Evolutionary conservation across 2,888 invertebrate genomes (phyloP), one percentile per base, ranked within the genome.

Genomic region (Heliconius aoede): DNA sequence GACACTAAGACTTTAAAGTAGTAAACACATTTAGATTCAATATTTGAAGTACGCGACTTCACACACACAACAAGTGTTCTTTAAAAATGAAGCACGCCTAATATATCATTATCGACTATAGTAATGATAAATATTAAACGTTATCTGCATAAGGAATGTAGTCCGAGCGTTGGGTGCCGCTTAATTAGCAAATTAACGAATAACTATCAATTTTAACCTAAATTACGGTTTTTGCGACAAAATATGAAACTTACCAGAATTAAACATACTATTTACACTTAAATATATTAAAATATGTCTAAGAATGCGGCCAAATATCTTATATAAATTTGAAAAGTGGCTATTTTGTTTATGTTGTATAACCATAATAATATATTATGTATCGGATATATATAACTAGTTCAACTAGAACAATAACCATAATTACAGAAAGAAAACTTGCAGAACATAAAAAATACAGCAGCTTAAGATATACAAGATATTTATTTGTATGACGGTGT

Each of bases 111-210:
- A 60, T 60, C 72, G 24, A 36, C 32, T 26, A 18, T 21, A 40
- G 40, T 72, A 72, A 58, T 72, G 58, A 72, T 72, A 72, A 72
- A 60, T 60, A 72, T 72, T 60, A 60, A n/a, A 32, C 72, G 13
- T 36, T 60, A 72, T 72, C 72, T 60, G 36, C 72, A 21, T 72
- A 21, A 72, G 72, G 72, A 72, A 72, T 72, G 72, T 60, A 18
- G 60, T 36, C 32, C 72, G 32, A 60, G 18, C 26, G 26, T 60
- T 26, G 36, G 72, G 72, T 72, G 72, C 72, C 72, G 60, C 40
- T 72, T 40, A 72, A 72, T 72, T 72, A 72, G 60, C 72, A 72
- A 60, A 72, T 72, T 72, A 72, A 72, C 72, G 60, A 61, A 61
- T 61, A 72, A 61, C 72, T 72, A 72, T 72, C 72, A 72, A 72